Evolutionary conservation across 2,113 vertebrate genomes (phyloP).

Genomic region (Beaufortia kweichowensis): DNA sequence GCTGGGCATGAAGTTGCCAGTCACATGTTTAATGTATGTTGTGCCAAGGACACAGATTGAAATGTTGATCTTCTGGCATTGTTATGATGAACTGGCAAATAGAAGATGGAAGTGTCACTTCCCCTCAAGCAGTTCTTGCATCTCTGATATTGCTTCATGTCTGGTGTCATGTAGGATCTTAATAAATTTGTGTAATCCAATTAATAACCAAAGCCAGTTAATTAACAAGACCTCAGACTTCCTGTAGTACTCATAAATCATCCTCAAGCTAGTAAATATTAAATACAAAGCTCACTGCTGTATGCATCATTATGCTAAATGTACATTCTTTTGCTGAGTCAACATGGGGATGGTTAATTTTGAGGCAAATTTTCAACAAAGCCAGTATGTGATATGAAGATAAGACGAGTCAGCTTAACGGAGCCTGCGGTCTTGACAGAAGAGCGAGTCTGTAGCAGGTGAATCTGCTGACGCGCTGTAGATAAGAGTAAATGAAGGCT

Average conservation of each 20-base stretch:
- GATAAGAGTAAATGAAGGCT: slow-evolving; percentile 18
- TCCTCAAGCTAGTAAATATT: slow-evolving; percentile 18
- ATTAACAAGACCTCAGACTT: slow-evolving; percentile 28
- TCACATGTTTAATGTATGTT: neutral
- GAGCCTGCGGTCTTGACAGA: slow-evolving; percentile 4
- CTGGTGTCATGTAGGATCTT: neutral
- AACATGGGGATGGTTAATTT: slow-evolving; percentile 44
- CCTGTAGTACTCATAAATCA: slow-evolving; percentile 29
- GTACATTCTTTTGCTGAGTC: slow-evolving; percentile 50
- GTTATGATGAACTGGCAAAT: neutral
- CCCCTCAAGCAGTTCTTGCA: slow-evolving; percentile 14
- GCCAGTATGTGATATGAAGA: slow-evolving; percentile 26
- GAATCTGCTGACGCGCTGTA: slow-evolving; percentile 31
- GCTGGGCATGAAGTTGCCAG: neutral
- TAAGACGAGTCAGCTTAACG: slow-evolving; percentile 8
- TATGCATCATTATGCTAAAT: slow-evolving; percentile 55
- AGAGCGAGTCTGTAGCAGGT: slow-evolving; percentile 30
- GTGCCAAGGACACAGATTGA: slow-evolving; percentile 11
- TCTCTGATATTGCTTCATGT: neutral
- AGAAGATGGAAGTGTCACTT: neutral
- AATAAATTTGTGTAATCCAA: slow-evolving; percentile 25
- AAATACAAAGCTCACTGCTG: slow-evolving; percentile 29
- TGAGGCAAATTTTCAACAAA: slow-evolving; percentile 46
- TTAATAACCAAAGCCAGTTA: slow-evolving; percentile 44
- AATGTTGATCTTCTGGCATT: slow-evolving; percentile 20